These are phyloP conservation scores for Lepus oiostolus DNA, from an alignment of 2,797 vertebrate genomes.

Conservation along the genomic window DNA sequence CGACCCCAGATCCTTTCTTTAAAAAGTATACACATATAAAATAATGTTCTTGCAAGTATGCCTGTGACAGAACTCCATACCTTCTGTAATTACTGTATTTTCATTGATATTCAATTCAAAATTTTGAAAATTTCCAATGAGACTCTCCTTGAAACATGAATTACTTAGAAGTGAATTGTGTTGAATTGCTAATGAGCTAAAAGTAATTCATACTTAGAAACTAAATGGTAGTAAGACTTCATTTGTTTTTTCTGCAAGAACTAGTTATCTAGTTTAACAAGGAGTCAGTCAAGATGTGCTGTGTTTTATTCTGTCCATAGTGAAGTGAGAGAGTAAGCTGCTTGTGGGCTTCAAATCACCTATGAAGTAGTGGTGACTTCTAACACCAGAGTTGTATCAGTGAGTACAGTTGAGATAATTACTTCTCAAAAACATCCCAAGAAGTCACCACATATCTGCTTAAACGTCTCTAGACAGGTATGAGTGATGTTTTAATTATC, in stretches of 20 bases:
- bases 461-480: neutral
- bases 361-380: neutral
- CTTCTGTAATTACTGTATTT: neutral
- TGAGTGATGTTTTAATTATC: neutral
- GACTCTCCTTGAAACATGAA: neutral
- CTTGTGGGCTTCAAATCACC: neutral
- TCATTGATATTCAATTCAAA: neutral
- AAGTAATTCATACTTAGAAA: neutral
- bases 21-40: neutral
- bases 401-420: neutral
- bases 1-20: neutral
- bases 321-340: neutral
- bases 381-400: neutral
- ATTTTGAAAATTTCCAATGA: neutral
- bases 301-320: neutral
- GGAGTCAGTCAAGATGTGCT: neutral
- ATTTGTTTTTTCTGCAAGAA: neutral
- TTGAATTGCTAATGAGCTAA: neutral
- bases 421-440: neutral
- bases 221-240: neutral
- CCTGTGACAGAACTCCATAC: neutral
- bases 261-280: neutral
- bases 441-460: neutral
- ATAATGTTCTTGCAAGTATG: neutral
- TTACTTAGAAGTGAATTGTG: neutral